A percentile compares a stretch with the other conserved stretches of the same genome.
phyloP scores from a whole-genome alignment of 2,797 vertebrate genomes.

The Vultur gryphus region DNA sequence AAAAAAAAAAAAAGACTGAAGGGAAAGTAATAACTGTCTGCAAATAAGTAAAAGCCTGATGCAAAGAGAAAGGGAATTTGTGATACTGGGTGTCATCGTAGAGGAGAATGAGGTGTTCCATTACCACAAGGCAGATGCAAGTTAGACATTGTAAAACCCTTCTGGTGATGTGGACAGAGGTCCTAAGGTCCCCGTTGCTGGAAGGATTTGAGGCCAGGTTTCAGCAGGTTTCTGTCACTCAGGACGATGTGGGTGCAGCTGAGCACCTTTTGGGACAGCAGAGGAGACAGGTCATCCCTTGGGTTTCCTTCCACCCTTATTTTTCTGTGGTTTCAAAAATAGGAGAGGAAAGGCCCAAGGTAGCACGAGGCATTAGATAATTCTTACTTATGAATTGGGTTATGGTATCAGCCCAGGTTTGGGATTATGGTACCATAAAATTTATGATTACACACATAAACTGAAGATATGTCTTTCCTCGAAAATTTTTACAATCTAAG shows the following conservation, averaged over 20 bases:
- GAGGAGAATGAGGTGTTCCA: neutral
- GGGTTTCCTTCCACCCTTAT: neutral
- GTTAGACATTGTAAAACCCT: neutral
- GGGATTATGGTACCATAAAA: neutral
- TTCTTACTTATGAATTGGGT: neutral
- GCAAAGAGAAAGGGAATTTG: neutral
- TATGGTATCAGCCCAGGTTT: neutral
- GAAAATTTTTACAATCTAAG: neutral
- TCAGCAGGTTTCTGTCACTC: neutral
- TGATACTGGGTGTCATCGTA: no score
- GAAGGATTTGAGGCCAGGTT: neutral
- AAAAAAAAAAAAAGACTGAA: neutral
- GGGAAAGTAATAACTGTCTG: neutral
- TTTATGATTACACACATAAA: neutral
- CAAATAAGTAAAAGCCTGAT: neutral
- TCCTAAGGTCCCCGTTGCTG: no score
- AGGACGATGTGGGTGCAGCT: no score
- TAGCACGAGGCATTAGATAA: neutral
- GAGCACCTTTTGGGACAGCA: neutral
- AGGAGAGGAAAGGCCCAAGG: neutral
- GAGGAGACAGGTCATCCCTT: neutral
- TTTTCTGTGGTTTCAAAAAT: neutral
- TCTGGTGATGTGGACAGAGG: neutral
- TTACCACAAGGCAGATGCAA: neutral
- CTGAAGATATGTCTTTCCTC: neutral